Percentiles rank a stretch among this genome's conserved stretches.
phyloP scores from a whole-genome alignment of 2,113 vertebrate species.

The Leptosomus discolor region DNA sequence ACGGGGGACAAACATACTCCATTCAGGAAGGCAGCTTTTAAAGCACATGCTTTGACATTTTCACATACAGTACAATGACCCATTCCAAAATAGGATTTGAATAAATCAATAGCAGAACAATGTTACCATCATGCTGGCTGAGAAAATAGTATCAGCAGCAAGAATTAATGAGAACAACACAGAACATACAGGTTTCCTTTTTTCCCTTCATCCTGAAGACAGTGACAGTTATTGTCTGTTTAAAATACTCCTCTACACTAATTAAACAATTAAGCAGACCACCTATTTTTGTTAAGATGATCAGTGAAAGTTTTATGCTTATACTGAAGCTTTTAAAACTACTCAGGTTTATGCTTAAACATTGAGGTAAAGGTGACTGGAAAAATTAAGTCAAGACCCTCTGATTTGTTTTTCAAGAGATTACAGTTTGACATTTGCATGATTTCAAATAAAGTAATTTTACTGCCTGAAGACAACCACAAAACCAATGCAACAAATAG shows the following conservation, averaged over 20 bases:
- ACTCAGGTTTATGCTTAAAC: background rate
- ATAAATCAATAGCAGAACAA: background rate
- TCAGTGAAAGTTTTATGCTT: background rate
- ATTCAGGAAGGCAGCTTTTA: background rate
- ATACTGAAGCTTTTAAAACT: background rate
- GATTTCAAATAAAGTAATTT: background rate
- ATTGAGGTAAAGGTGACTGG: background rate
- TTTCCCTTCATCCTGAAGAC: background rate
- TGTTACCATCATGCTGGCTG: background rate
- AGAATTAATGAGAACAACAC: background rate
- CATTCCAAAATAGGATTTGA: background rate
- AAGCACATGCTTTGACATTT: background rate
- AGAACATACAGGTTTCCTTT: background rate
- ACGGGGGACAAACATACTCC: background rate
- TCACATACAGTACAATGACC: background rate
- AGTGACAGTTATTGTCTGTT: background rate
- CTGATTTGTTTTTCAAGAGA: background rate
- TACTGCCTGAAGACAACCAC: background rate
- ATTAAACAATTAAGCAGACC: background rate
- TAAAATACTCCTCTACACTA: background rate
- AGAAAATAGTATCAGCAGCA: background rate
- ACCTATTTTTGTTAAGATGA: background rate
- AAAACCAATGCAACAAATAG: background rate
- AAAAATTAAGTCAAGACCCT: background rate
- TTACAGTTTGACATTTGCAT: background rate